Evolutionary conservation across 2,113 vertebrate genomes (phyloP), one percentile per base, ranked within the genome.

Genomic region (Pluvialis apricaria): DNA sequence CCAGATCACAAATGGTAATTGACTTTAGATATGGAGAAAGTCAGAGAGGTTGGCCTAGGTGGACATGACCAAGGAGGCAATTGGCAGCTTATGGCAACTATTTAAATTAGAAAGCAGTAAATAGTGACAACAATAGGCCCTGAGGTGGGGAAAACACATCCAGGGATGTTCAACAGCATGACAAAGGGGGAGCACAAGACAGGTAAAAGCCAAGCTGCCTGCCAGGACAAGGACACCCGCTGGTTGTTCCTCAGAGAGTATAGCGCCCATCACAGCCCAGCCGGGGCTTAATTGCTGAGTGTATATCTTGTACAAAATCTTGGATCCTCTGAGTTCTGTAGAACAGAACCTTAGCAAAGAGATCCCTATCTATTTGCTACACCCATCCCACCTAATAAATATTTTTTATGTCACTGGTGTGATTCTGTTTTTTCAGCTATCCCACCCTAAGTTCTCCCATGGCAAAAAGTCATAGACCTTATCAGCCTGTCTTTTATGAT

Each of bases 181-280:
- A 13, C 9, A 40, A 81, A 47, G 5, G 5, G 15, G 10, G 7
- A 64, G 5, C 7, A 31, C 31, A 36, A 49, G 18, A 15, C 32
- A 13, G 5, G 6, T 24, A 66, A 52, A 36, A 66, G 25, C 3
- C 28, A 71, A 28, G 13, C 22, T 57, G 10, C 11, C n/a, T 69
- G 15, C 49, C 42, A 64, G n/a, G 55, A 44, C 32, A 38, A 72
- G 22, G 19, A 42, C 20, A 49, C n/a, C n/a, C 0, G 1, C 20
- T 24, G 22, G 5, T 16, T 66, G 5, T 40, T 66, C 29, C 14
- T 57, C 4, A 0, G 1, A 29, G 24, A 8, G 6, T 32, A 36
- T 16, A 38, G 19, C 45, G 24, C 15, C 32, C 19, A 26, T 42
- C 51, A 52, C 8, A 78, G 17, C 12, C 10, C 22, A 14, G 4